Evolutionary conservation across 2,113 vertebrate species (phyloP).

Genomic region (Nannobrachium achirus): DNA sequence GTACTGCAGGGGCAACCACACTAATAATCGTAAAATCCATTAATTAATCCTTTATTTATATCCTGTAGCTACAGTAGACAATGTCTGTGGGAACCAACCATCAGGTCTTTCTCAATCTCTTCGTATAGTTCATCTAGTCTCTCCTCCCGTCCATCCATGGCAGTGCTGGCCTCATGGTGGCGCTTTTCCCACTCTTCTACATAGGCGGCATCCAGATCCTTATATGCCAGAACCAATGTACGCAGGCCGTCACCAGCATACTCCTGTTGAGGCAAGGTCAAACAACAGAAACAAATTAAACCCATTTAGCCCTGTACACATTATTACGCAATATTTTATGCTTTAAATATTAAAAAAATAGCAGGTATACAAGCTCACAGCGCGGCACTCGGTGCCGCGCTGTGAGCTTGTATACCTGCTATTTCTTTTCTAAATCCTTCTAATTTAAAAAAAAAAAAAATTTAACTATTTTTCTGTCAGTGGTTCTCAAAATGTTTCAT

Average conservation of each 20-base stretch:
- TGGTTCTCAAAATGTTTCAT: too few relatives aligned
- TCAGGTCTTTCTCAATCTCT: conserved; percentile 90
- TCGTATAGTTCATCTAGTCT: conserved; percentile 85
- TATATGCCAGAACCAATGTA: conserved; percentile 90
- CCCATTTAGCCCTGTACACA: not conserved
- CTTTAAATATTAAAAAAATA: too few relatives aligned
- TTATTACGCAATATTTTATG: not conserved
- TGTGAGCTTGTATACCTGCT: too few relatives aligned
- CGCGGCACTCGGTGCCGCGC: too few relatives aligned
- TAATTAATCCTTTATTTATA: not conserved
- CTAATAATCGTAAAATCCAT: too few relatives aligned
- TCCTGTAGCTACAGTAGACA: not conserved
- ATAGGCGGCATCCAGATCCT: conserved; percentile 82
- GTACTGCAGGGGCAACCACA: too few relatives aligned
- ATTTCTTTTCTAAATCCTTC: too few relatives aligned
- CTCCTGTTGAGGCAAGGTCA: conserved; percentile 72
- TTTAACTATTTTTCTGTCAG: not conserved
- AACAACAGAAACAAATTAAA: not conserved
- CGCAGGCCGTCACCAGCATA: conserved; percentile 92
- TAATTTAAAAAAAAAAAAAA: too few relatives aligned
- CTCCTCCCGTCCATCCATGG: conserved; percentile 84
- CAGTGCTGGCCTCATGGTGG: conserved; percentile 84
- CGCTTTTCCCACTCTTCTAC: conserved; percentile 83
- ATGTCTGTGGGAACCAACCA: conserved; percentile 72
- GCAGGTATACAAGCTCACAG: too few relatives aligned